These are phyloP conservation scores for Calyptomena viridis DNA, from an alignment of 2,113 vertebrate genomes.

Conservation along the genomic window DNA sequence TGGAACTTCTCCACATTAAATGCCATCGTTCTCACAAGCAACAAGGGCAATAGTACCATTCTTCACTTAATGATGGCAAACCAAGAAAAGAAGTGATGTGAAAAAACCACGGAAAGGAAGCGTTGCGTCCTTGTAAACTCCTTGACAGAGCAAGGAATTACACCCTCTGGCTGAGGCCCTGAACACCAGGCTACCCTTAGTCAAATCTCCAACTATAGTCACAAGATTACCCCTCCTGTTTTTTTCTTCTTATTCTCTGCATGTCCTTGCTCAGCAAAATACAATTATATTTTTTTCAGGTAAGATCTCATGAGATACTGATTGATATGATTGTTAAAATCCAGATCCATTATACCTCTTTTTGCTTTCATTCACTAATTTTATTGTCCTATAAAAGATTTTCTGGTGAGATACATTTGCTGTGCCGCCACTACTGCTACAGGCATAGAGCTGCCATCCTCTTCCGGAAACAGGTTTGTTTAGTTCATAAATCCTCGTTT, in stretches of 20 bases:
- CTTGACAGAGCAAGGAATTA: background rate
- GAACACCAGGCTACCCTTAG: background rate
- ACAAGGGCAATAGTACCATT: background rate
- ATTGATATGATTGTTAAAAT: conserved; percentile 37
- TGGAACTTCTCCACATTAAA: background rate
- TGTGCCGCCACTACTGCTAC: background rate
- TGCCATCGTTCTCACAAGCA: background rate
- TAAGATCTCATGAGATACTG: background rate
- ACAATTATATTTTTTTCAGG: background rate
- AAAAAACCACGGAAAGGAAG: background rate
- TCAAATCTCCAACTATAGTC: background rate
- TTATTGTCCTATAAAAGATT: conserved; percentile 50
- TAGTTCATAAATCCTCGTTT: conserved; percentile 9
- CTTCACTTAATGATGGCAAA: background rate
- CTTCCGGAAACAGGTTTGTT: conserved; percentile 4
- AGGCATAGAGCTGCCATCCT: background rate
- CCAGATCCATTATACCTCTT: conserved; percentile 30
- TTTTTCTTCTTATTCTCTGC: background rate
- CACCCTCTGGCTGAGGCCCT: background rate
- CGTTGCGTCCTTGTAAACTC: background rate
- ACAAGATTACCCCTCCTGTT: background rate
- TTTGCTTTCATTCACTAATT: conserved; percentile 51
- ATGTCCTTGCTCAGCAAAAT: background rate
- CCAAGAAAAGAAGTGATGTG: background rate
- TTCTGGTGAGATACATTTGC: background rate